Percentiles rank a stretch among this genome's conserved stretches.
Evolutionary conservation across 2,113 vertebrate genomes (phyloP).

Genomic region (Typhlomys cinereus): DNA sequence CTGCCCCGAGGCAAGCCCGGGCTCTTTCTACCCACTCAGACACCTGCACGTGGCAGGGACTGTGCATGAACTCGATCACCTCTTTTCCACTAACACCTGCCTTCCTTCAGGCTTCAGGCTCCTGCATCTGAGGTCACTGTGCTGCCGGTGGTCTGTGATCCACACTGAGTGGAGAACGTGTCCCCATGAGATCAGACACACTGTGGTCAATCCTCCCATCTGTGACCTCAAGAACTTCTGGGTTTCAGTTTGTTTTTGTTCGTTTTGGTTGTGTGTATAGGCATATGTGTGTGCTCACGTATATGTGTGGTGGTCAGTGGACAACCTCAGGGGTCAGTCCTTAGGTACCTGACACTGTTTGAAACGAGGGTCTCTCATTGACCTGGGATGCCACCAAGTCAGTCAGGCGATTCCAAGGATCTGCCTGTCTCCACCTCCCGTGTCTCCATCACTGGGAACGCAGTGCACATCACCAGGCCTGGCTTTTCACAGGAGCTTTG

Average conservation of each 20-base stretch:
- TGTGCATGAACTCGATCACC: neutral
- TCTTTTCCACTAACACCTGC: neutral
- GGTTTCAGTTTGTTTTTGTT: neutral
- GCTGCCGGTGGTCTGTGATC: neutral
- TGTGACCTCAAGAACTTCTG: too few relatives aligned
- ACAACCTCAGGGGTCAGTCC: neutral
- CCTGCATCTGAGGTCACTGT: neutral
- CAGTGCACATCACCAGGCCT: neutral
- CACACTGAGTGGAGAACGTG: too few relatives aligned
- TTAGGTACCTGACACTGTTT: too few relatives aligned
- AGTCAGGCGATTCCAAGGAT: neutral
- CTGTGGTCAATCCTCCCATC: neutral
- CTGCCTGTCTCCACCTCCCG: neutral
- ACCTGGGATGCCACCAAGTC: too few relatives aligned
- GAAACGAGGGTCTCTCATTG: neutral
- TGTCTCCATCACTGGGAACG: neutral
- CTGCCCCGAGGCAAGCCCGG: neutral
- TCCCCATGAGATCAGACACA: neutral
- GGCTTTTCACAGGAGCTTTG: neutral
- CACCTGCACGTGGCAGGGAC: too few relatives aligned
- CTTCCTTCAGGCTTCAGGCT: neutral
- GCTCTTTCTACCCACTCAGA: neutral
- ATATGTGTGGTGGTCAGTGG: neutral
- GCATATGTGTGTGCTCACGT: neutral
- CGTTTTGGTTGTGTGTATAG: neutral